Base-by-base conservation (phyloP, 2,797 vertebrate species). In the Anomalospiza imberbis region DNA sequence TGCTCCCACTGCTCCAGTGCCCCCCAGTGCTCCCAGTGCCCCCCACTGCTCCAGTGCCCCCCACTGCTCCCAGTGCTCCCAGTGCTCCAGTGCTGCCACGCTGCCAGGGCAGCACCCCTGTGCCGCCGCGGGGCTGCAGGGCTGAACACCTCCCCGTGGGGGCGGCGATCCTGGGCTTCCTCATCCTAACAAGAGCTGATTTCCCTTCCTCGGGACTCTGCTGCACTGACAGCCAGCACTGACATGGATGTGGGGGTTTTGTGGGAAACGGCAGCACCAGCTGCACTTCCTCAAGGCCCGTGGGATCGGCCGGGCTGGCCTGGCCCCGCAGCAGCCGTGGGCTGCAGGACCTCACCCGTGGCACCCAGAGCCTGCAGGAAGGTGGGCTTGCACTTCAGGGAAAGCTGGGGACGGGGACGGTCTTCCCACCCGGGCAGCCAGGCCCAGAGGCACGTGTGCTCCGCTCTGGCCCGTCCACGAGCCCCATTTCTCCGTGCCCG, bases 201-300 rank as follows among this genome's bases (percentile, higher is more conserved):
- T 36, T 22, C 11, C 58, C 58, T 32, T 32, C 31, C 58, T 34
- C 4, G 17, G 73, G 42, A 11, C 1, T 42, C 11, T 32, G 65
- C 42, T 15, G 57, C 34, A 1, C 51, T 3, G 1, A 8, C 45
- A 58, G 75, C 19, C 53, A 2, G 68, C 20, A 5, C 25, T 22
- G 74, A 3, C 3, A 0, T 1, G 58, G 57, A 21, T 54, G 53
- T 1, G 72, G 62, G 21, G 7, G 7, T 13, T 57, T 6, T 34
- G 34, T 34, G 60, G 66, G 58, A 17, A 36, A 7, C 4, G 51
- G 32, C 51, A 45, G 60, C 26, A 4, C 19, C 45, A 17, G 60
- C 2, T 0, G 34, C 38, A 2, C 12, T 25, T 6, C 38, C 51
- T 5, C 10, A 0, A 0, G 12, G 31, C 4, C 34, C 34, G 50